phyloP scores from a whole-genome alignment of 2,888 invertebrate genomes.

The Eupithecia pulchellata region DNA sequence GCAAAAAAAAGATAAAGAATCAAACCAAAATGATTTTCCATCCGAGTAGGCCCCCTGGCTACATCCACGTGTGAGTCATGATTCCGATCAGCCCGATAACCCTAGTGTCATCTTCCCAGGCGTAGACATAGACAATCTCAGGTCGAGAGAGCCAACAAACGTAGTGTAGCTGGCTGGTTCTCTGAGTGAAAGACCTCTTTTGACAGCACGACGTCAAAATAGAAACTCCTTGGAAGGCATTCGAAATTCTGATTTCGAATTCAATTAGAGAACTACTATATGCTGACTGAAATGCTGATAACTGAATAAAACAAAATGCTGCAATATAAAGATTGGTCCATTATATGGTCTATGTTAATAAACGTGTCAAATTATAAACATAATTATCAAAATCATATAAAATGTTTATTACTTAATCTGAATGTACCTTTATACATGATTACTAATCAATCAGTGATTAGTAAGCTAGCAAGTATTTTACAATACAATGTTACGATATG shows the following conservation, averaged over 20 bases:
- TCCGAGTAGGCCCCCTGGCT: too few relatives aligned
- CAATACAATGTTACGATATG: slow-evolving; percentile 14
- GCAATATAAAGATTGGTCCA: too few relatives aligned
- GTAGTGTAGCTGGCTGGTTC: slow-evolving; percentile 11
- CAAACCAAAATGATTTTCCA: too few relatives aligned
- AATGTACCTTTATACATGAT: too few relatives aligned
- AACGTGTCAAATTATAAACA: too few relatives aligned
- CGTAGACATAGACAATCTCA: slow-evolving; percentile 38
- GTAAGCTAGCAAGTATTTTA: neutral
- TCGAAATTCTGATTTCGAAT: slow-evolving; percentile 6
- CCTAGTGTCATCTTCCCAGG: slow-evolving; percentile 39
- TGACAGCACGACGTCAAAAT: slow-evolving; percentile 1
- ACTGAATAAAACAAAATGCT: too few relatives aligned
- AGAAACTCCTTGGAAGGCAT: slow-evolving; percentile 2
- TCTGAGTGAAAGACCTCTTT: neutral
- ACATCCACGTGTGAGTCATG: slow-evolving; percentile 55
- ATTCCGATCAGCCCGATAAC: slow-evolving; percentile 49
- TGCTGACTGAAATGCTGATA: neutral
- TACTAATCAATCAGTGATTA: too few relatives aligned
- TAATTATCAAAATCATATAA: too few relatives aligned
- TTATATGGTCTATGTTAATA: too few relatives aligned
- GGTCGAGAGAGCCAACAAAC: slow-evolving; percentile 11
- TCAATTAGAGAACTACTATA: neutral
- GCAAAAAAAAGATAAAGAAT: too few relatives aligned
- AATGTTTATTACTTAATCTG: too few relatives aligned